Conservation (phyloP, 2,888 invertebrate species). For the Dasysyrphus tricinctus region DNA sequence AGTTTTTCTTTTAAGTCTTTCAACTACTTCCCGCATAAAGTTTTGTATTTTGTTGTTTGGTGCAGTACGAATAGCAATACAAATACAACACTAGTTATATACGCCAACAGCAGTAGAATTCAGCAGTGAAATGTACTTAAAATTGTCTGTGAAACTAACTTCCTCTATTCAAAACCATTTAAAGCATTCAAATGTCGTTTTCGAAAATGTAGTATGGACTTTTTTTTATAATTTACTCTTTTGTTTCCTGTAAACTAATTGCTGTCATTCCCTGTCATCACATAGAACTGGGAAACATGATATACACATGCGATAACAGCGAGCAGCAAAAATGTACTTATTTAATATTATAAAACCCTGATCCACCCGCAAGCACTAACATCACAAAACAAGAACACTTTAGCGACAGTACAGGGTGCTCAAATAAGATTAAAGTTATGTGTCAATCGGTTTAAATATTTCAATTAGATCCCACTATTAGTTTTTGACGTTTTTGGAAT, state of each 20-base stretch:
- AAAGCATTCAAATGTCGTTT: constrained; percentile 35
- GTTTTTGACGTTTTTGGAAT: too few species aligned
- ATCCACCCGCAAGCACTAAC: constrained; percentile 10
- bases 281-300: constrained; percentile 49
- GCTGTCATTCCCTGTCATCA: constrained; percentile 71
- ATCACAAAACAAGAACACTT: constrained; percentile 7
- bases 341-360: constrained; percentile 8
- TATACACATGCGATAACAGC: constrained; percentile 64
- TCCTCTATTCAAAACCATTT: constrained; percentile 27
- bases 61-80: not conserved
- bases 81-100: not conserved
- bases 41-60: constrained; percentile 17
- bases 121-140: constrained; percentile 20
- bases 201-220: constrained; percentile 12
- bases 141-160: constrained; percentile 30
- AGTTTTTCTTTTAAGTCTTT: constrained; percentile 40
- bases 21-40: constrained; percentile 4
- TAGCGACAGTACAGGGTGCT: constrained; percentile 9
- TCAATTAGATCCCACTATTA: too few species aligned
- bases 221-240: constrained; percentile 41
- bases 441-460: too few species aligned
- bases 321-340: constrained; percentile 48
- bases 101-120: not conserved
- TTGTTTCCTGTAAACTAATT: constrained; percentile 73
- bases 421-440: not conserved